These are phyloP conservation scores for Calidris pugnax DNA, from an alignment of 2,113 vertebrate genomes.

Conservation along the genomic window DNA sequence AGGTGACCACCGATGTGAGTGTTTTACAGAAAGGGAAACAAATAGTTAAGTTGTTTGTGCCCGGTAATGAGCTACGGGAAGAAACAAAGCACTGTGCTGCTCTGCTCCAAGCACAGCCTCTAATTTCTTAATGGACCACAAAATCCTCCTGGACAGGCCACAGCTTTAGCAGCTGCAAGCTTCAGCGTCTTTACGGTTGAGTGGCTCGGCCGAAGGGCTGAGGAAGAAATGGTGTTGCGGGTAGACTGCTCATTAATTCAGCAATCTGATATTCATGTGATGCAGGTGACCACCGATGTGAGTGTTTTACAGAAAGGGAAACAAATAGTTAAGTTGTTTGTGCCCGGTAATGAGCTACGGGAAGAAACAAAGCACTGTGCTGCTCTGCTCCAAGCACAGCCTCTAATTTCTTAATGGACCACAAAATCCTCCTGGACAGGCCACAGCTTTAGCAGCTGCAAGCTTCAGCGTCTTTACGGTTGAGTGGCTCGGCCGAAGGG, in stretches of 20 bases:
- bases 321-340: neutral
- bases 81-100: neutral
- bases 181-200: neutral
- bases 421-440: neutral
- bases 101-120: neutral
- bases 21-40: neutral
- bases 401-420: conserved; percentile 17
- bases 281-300: neutral
- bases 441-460: neutral
- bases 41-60: neutral
- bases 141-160: neutral
- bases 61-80: neutral
- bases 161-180: neutral
- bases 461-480: neutral
- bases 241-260: neutral
- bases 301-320: neutral
- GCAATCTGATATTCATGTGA: neutral
- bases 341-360: neutral
- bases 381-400: neutral
- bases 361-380: neutral
- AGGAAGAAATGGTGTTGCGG: no score
- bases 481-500: neutral
- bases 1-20: neutral
- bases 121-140: conserved; percentile 5
- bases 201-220: neutral